Evolutionary conservation across 2,797 vertebrate genomes (phyloP).

Genomic region (Hoplostethus mediterraneus): DNA sequence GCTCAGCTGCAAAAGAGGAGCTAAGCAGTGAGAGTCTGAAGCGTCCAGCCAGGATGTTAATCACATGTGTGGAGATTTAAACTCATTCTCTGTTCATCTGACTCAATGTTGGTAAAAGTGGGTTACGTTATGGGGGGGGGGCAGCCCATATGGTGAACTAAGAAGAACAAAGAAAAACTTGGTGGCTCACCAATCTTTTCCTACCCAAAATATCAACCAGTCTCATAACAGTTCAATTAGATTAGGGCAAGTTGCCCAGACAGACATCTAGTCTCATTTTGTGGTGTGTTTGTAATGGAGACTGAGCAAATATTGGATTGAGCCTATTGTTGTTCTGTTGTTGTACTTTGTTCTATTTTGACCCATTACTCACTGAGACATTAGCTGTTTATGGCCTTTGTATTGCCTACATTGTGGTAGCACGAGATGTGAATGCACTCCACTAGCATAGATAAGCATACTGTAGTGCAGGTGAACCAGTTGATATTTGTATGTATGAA

Average conservation of each 20-base stretch:
- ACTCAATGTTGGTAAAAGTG: not conserved
- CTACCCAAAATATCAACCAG: not conserved
- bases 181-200: not conserved
- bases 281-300: not conserved
- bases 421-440: slow-evolving; percentile 36
- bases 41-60: not conserved
- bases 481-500: slow-evolving; percentile 73
- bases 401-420: slow-evolving; percentile 11
- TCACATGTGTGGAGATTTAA: not conserved
- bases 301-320: not conserved
- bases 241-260: too few species aligned
- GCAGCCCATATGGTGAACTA: not conserved
- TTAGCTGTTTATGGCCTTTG: slow-evolving; percentile 15
- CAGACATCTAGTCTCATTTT: not conserved
- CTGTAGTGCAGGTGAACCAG: slow-evolving; percentile 21
- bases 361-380: slow-evolving; percentile 1
- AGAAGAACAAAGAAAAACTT: not conserved
- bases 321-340: too few species aligned
- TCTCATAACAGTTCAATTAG: not conserved
- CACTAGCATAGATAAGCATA: slow-evolving; percentile 1
- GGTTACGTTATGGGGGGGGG: not conserved
- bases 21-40: not conserved
- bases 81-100: not conserved
- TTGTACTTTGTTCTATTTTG: not conserved
- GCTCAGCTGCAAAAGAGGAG: not conserved